Evolutionary conservation across 92 coral and sea anemone genomes (phyloP), one percentile per base, ranked within the genome.

Genomic region (Phymanthus crucifer): DNA sequence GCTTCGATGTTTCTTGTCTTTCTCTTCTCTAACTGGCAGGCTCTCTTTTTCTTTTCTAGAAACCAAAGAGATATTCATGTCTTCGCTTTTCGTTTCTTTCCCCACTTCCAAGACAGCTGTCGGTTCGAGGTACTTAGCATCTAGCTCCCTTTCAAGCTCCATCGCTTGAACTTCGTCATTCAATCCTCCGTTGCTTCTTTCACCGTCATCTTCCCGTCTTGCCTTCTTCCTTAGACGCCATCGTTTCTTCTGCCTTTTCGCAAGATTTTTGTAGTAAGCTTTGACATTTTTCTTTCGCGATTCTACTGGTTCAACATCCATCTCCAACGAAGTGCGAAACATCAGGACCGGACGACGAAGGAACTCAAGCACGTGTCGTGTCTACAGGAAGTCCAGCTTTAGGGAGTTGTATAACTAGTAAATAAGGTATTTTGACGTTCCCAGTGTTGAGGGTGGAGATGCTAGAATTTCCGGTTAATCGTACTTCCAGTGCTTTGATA

Each of bases 191-290:
- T 50, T 50, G 1, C 23, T 17, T 50, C 24, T 50, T 50, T 50
- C 3, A 14, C 16, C 58, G 2, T 14, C 58, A 17, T 50, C 58
- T 50, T 50, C 58, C 24, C 2, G 0, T 50, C 58, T 50, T 50
- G 16, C 19, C 58, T 50, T 50, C 58, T 50, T 50, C 58, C 58
- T 50, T 50, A 0, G 18, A n/a, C 58, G 76, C 76, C 76, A 72
- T 38, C 76, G 50, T 31, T 72, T 72, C 48, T 72, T 72, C 3
- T 72, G 76, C 0, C 29, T 43, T 17, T 72, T 72, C 1, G 76
- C 76, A 35, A 72, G 52, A 27, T 72, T 72, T 38, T 72, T 72
- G 61, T 72, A 72, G 32, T 72, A 43, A 13, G 14, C 1, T 50
- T 14, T 50, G 2, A 14, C 18, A 50, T 17, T 50, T 8, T 50